Evolutionary conservation across 2,797 vertebrate species (phyloP).

Genomic region (Microctenopoma lineatum): DNA sequence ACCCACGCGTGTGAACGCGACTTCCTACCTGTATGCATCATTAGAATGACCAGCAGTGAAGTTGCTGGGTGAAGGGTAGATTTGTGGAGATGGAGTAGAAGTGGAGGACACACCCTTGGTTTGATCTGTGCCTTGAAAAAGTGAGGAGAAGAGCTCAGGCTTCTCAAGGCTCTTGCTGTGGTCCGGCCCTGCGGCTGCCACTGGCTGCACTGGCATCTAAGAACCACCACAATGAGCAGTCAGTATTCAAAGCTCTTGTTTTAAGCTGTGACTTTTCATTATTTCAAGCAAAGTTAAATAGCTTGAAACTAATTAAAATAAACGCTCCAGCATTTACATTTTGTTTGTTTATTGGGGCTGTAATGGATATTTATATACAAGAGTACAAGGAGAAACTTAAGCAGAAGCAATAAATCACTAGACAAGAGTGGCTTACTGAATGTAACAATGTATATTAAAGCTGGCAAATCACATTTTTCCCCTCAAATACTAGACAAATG

Average conservation of each 20-base stretch:
- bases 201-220: constrained; percentile 87
- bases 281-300: background rate
- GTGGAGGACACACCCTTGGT: constrained; percentile 87
- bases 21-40: constrained; percentile 89
- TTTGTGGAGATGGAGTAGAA: constrained; percentile 84
- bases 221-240: background rate
- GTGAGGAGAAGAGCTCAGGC: constrained; percentile 83
- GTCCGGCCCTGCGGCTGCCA: constrained; percentile 81
- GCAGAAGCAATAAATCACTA: background rate
- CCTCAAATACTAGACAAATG: too few relatives aligned
- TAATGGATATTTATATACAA: background rate
- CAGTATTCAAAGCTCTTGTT: background rate
- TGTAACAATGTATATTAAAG: background rate
- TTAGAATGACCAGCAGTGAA: constrained; percentile 82
- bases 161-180: constrained; percentile 90
- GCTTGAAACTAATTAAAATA: background rate
- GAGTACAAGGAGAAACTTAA: background rate
- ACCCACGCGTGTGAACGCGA: background rate
- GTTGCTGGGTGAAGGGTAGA: constrained; percentile 86
- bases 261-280: background rate
- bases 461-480: too few relatives aligned
- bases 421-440: background rate
- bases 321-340: background rate
- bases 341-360: background rate
- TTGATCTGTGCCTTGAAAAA: constrained; percentile 84